A percentile compares a stretch with the other conserved stretches of the same genome.
These are phyloP conservation scores for Euplagia quadripunctaria DNA, from an alignment of 2,888 invertebrate genomes.

Conservation along the genomic window DNA sequence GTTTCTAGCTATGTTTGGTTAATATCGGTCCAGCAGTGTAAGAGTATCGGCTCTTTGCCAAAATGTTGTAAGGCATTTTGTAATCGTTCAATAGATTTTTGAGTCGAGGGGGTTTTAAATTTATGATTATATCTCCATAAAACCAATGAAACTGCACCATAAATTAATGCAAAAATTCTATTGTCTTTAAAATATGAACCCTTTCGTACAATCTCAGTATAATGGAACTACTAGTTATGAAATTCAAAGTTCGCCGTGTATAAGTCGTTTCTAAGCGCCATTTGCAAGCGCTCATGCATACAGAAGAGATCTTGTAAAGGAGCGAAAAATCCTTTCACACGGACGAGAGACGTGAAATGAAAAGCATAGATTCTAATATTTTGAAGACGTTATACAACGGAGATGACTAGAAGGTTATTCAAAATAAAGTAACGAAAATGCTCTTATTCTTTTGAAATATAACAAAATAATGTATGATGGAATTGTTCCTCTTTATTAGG, in stretches of 20 bases:
- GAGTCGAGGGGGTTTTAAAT: too few relatives aligned
- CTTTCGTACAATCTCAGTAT: slow-evolving; percentile 7
- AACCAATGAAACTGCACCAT: not conserved
- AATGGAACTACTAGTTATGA: slow-evolving; percentile 28
- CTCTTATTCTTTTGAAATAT: too few relatives aligned
- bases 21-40: too few relatives aligned
- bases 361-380: slow-evolving; percentile 30
- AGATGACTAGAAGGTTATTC: slow-evolving; percentile 30
- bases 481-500: too few relatives aligned
- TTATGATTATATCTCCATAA: too few relatives aligned
- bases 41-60: too few relatives aligned
- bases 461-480: too few relatives aligned
- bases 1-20: too few relatives aligned
- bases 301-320: slow-evolving; percentile 37
- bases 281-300: slow-evolving; percentile 44
- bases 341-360: slow-evolving; percentile 32
- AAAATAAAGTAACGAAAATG: not conserved
- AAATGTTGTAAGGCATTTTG: too few relatives aligned
- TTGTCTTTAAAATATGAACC: slow-evolving; percentile 6
- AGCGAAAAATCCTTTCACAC: slow-evolving; percentile 35
- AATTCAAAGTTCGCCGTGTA: slow-evolving; percentile 32
- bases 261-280: slow-evolving; percentile 29
- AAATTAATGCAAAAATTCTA: not conserved
- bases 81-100: too few relatives aligned
- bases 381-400: slow-evolving; percentile 18